Base-by-base conservation (phyloP, 2,797 vertebrate genomes). In the Sarcoramphus papa region DNA sequence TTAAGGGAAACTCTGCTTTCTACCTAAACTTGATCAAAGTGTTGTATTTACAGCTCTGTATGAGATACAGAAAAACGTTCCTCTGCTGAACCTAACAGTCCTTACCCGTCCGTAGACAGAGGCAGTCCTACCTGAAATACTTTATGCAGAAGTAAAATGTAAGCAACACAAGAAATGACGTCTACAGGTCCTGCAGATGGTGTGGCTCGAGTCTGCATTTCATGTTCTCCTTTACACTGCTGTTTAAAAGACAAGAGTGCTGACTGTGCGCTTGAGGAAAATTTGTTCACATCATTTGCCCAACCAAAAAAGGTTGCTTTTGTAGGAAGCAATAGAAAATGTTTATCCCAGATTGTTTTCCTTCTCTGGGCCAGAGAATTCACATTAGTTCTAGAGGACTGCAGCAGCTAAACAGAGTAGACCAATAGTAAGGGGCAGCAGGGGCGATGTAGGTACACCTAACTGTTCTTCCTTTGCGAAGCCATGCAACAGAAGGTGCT, bases 341-440 rank as follows among this genome's bases (percentile, higher is more conserved):
- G 3, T 20, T 90, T 59, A 54, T 35, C 4, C 21, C 20, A 9
- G 20, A 7, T 20, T 16, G 20, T 15, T 77, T 73, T 73, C 68
- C 33, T 88, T 45, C 43, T 51, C 60, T 64, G 17, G 12, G 23
- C 56, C 43, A 17, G 24, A 41, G 37, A 50, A 57, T 17, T 81
- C 31, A 40, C 6, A 3, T 33, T 10, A 37, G 35, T 14, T 80
- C n/a, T 20, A 51, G 31, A 78, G 62, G 50, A 50, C 25, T 12
- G 30, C 45, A 43, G 63, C 63, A 68, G 27, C 53, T 30, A 7
- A 69, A 41, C 14, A 51, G 40, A 81, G 31, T 0, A 37, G 50
- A 37, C 15, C 1, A 3, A 22, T 1, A 19, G 41, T 0, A 28
- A 73, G 31, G 10, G n/a, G 48, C 2, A 8, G 30, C 5, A 4